These are phyloP conservation scores for Nemurella pictetii DNA, from an alignment of 2,888 invertebrate species.

Conservation along the genomic window DNA sequence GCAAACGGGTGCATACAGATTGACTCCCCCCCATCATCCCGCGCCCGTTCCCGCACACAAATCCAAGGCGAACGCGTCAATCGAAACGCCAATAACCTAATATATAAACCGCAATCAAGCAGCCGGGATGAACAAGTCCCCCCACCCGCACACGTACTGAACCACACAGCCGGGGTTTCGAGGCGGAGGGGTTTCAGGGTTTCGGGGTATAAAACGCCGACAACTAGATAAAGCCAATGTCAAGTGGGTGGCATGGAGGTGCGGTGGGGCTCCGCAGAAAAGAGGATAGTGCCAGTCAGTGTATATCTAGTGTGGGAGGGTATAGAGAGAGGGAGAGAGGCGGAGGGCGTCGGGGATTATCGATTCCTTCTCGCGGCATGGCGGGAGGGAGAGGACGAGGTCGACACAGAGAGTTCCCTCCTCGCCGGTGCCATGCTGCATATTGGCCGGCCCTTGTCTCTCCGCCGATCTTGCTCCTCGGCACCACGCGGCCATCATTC, in stretches of 20 bases:
- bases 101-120: background rate
- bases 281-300: background rate
- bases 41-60: no score
- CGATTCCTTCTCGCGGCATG: background rate
- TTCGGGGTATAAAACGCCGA: background rate
- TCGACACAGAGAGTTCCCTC: background rate
- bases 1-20: background rate
- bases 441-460: background rate
- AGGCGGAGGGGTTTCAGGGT: background rate
- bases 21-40: no score
- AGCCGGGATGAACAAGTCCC: no score
- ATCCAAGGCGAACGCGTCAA: background rate
- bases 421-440: background rate
- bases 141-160: no score
- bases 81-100: background rate
- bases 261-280: background rate
- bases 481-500: no score
- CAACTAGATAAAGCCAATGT: slow-evolving; percentile 11
- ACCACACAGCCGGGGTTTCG: background rate
- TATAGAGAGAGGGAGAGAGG: background rate
- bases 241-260: background rate
- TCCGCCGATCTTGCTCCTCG: no score
- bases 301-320: background rate
- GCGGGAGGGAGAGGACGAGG: background rate
- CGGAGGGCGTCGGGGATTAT: background rate